These are phyloP conservation scores for Dromaius novaehollandiae DNA, from an alignment of 2,113 vertebrate genomes.

Conservation along the genomic window DNA sequence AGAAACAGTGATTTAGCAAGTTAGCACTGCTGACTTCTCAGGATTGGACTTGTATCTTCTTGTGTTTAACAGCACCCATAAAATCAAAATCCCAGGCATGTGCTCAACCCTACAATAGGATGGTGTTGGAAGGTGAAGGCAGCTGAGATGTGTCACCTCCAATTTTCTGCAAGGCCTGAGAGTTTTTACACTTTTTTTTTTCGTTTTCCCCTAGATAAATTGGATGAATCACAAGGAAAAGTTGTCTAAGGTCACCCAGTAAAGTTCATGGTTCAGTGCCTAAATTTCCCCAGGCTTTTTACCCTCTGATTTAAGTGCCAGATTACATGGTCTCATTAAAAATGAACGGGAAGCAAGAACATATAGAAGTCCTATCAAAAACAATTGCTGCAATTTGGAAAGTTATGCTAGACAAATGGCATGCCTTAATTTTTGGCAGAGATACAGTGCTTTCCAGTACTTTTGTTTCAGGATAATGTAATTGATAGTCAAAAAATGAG, in stretches of 20 bases:
- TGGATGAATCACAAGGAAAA: background rate
- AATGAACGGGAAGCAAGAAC: background rate
- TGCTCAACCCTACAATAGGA: background rate
- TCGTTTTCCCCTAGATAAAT: background rate
- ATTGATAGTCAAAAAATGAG: background rate
- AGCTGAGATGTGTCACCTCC: background rate
- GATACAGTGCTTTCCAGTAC: background rate
- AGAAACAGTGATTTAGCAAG: background rate
- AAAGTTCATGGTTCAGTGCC: background rate
- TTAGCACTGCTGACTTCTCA: background rate
- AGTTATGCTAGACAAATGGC: background rate
- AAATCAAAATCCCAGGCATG: background rate
- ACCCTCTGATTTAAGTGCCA: background rate
- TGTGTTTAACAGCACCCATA: background rate
- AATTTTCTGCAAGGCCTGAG: conserved; percentile 14
- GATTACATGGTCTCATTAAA: background rate
- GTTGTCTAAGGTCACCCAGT: background rate
- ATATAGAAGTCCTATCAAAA: background rate
- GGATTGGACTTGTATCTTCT: background rate
- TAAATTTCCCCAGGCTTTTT: background rate
- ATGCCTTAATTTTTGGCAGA: background rate
- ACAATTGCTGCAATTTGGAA: background rate
- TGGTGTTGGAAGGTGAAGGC: background rate
- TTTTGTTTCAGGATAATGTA: background rate
- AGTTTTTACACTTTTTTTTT: background rate